Base-by-base conservation (phyloP, 2,797 vertebrate genomes). In the Xerus rutilus region DNA sequence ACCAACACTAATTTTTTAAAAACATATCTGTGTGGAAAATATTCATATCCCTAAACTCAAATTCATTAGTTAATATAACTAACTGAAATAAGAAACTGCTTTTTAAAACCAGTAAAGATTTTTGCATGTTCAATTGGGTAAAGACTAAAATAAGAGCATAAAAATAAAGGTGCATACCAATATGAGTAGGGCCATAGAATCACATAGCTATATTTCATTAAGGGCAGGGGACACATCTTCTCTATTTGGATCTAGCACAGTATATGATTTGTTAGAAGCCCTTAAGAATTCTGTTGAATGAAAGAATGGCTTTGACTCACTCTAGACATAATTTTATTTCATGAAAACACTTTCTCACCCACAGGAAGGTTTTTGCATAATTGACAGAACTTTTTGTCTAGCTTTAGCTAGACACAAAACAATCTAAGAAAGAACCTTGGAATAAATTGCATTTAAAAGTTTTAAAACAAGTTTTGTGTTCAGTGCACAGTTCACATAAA, bases 401-500 rank as follows among this genome's bases (percentile, higher is more conserved):
- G n/a, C 8, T 67, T 91, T 79, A 90, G 43, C 45, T 84, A 2
- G 76, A 45, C 30, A 64, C 39, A 96, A 77, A 93, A 82, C 45
- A 23, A 54, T 25, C 52, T 47, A 45, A 87, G 54, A 92, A 54
- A 86, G 57, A 76, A 6, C 7, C 23, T 59, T 76, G n/a, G 54
- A 86, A 57, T 65, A 57, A 73, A 25, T 52, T 54, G 65, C 30
- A 78, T 49, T 82, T 54, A 76, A 82, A 92, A 89, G 20, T 78
- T 83, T 78, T 69, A 65, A 96, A 93, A 87, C 47, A 69, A 95
- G 64, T 79, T 57, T 77, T 86, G 57, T 65, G 17, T 83, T 90
- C 88, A 74, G 20, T 92, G 72, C 28, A 23, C 6, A 52, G 30
- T 78, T 84, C 73, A 74, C 73, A 82, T n/a, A 79, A 76, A 94